A percentile compares a stretch with the other conserved stretches of the same genome.
Conservation (phyloP, 2,113 vertebrate species). For the Ibidorhyncha struthersii region DNA sequence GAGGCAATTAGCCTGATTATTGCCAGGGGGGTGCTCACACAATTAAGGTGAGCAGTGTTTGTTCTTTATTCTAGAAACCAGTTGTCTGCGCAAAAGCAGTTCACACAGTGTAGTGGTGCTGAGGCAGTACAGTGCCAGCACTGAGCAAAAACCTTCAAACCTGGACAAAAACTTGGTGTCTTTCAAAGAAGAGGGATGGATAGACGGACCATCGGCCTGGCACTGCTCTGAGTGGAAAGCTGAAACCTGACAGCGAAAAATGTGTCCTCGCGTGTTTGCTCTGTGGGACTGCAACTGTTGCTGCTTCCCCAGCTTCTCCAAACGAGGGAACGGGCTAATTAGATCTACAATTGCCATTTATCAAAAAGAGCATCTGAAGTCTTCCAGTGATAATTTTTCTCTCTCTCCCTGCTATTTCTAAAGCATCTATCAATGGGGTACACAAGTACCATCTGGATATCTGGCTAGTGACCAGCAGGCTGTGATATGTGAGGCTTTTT, state of each 20-base stretch:
- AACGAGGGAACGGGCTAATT: background rate
- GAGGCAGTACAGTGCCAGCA: background rate
- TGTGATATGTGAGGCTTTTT: background rate
- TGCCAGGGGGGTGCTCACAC: background rate
- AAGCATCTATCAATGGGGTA: slow-evolving; percentile 14
- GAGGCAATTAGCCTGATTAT: slow-evolving; percentile 52
- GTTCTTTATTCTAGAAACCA: background rate
- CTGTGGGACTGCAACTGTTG: background rate
- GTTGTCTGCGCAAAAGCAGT: background rate
- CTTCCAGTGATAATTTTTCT: background rate
- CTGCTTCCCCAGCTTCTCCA: background rate
- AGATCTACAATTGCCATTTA: background rate
- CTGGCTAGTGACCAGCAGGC: slow-evolving; percentile 45
- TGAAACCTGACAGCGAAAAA: background rate
- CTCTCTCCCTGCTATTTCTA: background rate
- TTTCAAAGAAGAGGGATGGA: background rate
- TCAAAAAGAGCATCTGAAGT: slow-evolving; percentile 25
- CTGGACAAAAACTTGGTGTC: background rate
- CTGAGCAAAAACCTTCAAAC: background rate
- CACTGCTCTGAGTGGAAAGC: background rate
- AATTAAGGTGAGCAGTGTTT: slow-evolving; percentile 38
- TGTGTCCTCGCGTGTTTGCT: background rate
- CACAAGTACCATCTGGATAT: slow-evolving; percentile 27
- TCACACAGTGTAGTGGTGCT: background rate
- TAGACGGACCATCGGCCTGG: background rate